A percentile compares a stretch with the other conserved stretches of the same genome.
Evolutionary conservation across 2,797 vertebrate genomes (phyloP).

Genomic region (Acestrorhynchus altus): DNA sequence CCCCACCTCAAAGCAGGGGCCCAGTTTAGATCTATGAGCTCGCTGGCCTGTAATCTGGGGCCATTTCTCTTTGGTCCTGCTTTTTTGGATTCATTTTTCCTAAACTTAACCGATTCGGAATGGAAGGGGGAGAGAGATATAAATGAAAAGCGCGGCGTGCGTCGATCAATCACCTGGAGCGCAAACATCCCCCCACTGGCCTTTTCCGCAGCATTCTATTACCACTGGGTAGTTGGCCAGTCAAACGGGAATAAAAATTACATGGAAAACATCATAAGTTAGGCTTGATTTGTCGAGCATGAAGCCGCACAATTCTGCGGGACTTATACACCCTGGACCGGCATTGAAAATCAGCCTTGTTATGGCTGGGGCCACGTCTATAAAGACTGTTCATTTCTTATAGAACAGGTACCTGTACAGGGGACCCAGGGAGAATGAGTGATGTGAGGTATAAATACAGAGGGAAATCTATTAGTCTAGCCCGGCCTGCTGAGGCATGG

Average conservation of each 20-base stretch:
- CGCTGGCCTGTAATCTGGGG: conserved; percentile 84
- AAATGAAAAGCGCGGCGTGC: conserved; percentile 87
- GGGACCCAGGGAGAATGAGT: conserved; percentile 87
- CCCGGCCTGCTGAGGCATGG: conserved; percentile 69
- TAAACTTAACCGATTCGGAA: conserved; percentile 95
- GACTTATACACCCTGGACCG: conserved; percentile 88
- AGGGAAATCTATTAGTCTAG: conserved; percentile 90
- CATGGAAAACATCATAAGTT: conserved; percentile 96
- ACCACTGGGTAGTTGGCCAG: conserved; percentile 80
- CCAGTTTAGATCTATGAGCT: conserved; percentile 85
- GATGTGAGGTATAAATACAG: conserved; percentile 91
- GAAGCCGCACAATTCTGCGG: conserved; percentile 91
- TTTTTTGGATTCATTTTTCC: conserved; percentile 92
- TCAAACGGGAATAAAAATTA: conserved; percentile 98
- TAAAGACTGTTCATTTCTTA: conserved; percentile 98
- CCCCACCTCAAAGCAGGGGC: conserved; percentile 73
- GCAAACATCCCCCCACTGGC: conserved; percentile 87
- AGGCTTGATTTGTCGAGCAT: conserved; percentile 96
- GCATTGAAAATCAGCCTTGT: conserved; percentile 92
- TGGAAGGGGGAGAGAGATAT: conserved; percentile 83
- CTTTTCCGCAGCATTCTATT: conserved; percentile 88
- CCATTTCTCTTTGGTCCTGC: conserved; percentile 88
- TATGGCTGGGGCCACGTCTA: conserved; percentile 90
- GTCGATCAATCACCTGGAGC: conserved; percentile 85
- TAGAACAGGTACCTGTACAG: conserved; percentile 93